phyloP scores from a whole-genome alignment of 2,888 invertebrate species.

The Balanococcus diminutus region DNA sequence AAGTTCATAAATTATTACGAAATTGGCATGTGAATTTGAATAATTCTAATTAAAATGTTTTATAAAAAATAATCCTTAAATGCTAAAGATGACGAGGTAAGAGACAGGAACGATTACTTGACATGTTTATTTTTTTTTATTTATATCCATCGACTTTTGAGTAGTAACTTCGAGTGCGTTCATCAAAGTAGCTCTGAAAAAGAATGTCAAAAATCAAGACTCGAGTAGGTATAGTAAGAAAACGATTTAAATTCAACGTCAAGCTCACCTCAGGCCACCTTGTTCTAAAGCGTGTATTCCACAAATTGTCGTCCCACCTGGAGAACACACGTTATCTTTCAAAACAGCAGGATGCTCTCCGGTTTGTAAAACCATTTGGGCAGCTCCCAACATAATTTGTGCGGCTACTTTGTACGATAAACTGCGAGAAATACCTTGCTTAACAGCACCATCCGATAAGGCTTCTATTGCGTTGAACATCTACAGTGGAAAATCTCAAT shows the following conservation, averaged over 20 bases:
- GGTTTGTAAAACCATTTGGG: conserved; percentile 78
- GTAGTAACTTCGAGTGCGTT: conserved; percentile 77
- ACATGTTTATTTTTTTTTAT: conserved; percentile 46
- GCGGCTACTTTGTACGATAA: conserved; percentile 82
- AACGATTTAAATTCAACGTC: background rate
- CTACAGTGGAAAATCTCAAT: conserved; percentile 62
- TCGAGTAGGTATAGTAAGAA: background rate
- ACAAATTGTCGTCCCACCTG: conserved; percentile 88
- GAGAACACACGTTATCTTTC: conserved; percentile 87
- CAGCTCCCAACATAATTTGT: conserved; percentile 80
- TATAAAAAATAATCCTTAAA: background rate
- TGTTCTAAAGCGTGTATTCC: conserved; percentile 83
- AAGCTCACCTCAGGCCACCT: conserved; percentile 73
- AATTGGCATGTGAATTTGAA: background rate
- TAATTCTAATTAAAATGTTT: background rate
- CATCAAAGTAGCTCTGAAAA: conserved; percentile 74
- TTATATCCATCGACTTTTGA: conserved; percentile 58
- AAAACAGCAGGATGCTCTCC: conserved; percentile 79
- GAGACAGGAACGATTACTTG: conserved; percentile 3
- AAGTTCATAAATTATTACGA: too few relatives aligned
- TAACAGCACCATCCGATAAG: conserved; percentile 90
- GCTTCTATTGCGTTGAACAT: conserved; percentile 89
- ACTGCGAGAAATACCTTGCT: conserved; percentile 84
- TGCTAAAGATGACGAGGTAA: background rate
- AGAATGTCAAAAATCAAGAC: conserved; percentile 58